A percentile compares a stretch with the other conserved stretches of the same genome.
phyloP scores from a whole-genome alignment of 1,140 invertebrate species.

The Drosophila subobscura region DNA sequence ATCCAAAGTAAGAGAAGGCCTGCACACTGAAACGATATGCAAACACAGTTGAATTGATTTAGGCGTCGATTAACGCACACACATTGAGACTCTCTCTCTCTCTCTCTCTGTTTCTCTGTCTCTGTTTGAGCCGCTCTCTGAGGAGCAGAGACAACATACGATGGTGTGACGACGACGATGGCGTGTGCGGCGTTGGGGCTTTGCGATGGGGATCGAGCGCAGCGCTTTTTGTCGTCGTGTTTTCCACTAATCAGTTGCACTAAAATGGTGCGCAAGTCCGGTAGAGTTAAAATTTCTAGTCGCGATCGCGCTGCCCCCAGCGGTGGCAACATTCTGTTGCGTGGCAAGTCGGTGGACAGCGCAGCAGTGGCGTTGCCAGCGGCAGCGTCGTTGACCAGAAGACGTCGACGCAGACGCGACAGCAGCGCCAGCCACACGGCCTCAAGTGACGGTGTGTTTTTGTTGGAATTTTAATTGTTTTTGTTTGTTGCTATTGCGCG shows the following conservation, averaged over 20 bases:
- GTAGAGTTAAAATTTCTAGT: conserved; percentile 79
- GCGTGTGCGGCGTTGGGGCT: conserved; percentile 15
- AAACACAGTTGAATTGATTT: conserved; percentile 77
- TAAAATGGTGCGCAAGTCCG: conserved; percentile 81
- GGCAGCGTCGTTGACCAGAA: conserved; percentile 7
- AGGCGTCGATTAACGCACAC: conserved; percentile 76
- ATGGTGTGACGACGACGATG: conserved; percentile 50
- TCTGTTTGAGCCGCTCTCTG: conserved; percentile 5
- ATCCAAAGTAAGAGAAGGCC: conserved; percentile 22
- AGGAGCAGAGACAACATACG: conserved; percentile 62
- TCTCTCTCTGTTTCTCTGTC: background rate
- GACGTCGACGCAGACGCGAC: conserved; percentile 38
- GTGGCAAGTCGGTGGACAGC: conserved; percentile 55
- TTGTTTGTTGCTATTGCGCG: conserved; percentile 51
- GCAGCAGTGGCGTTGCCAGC: conserved; percentile 10
- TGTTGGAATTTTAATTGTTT: conserved; percentile 24
- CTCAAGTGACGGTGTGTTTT: conserved; percentile 64
- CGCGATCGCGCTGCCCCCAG: conserved; percentile 37
- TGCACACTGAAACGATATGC: conserved; percentile 49
- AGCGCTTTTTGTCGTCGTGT: conserved; percentile 51
- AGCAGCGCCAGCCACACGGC: conserved; percentile 62
- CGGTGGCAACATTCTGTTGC: conserved; percentile 60
- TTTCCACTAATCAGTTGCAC: conserved; percentile 80
- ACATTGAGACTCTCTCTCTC: conserved; percentile 12
- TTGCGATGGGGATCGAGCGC: conserved; percentile 18